Evolutionary conservation across 2,888 invertebrate species (phyloP).

Genomic region (Archaeoteleia sp.): DNA sequence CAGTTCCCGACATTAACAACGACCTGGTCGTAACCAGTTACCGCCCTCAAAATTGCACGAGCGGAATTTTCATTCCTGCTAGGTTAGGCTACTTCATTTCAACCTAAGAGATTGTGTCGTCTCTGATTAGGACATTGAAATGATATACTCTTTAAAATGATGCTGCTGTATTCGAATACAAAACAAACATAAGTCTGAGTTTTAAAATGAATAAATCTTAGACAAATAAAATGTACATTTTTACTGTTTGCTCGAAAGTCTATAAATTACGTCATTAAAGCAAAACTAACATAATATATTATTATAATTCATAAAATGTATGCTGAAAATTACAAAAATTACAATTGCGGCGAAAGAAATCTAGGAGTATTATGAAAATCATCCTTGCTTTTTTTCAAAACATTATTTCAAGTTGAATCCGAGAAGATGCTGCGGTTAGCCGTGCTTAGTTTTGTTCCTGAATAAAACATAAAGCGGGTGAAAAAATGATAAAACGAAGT

Average conservation of each 20-base stretch:
- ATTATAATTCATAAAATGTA: too few relatives aligned
- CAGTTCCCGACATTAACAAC: constrained; percentile 63
- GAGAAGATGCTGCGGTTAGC: constrained; percentile 9
- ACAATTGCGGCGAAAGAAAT: too few relatives aligned
- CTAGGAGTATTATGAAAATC: too few relatives aligned
- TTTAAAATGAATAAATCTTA: too few relatives aligned
- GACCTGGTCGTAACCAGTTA: constrained; percentile 56
- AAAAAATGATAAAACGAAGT: constrained; percentile 45
- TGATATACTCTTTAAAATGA: constrained; percentile 9
- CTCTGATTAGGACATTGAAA: constrained; percentile 33
- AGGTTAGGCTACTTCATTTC: constrained; percentile 20
- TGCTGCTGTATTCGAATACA: too few relatives aligned
- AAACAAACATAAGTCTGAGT: too few relatives aligned
- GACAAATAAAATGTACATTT: too few relatives aligned
- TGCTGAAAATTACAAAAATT: too few relatives aligned
- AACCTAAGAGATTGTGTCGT: constrained; percentile 29
- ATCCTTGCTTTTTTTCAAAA: constrained; percentile 6
- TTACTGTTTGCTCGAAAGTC: too few relatives aligned
- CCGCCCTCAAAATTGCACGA: constrained; percentile 48
- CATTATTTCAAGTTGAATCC: constrained; percentile 33
- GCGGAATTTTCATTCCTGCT: constrained; percentile 48
- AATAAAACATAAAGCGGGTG: constrained; percentile 45
- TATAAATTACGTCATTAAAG: too few relatives aligned
- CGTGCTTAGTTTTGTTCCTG: constrained; percentile 36
- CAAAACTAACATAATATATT: too few relatives aligned